These are phyloP conservation scores for Polyommatus icarus DNA, from an alignment of 2,888 invertebrate species.

Conservation along the genomic window DNA sequence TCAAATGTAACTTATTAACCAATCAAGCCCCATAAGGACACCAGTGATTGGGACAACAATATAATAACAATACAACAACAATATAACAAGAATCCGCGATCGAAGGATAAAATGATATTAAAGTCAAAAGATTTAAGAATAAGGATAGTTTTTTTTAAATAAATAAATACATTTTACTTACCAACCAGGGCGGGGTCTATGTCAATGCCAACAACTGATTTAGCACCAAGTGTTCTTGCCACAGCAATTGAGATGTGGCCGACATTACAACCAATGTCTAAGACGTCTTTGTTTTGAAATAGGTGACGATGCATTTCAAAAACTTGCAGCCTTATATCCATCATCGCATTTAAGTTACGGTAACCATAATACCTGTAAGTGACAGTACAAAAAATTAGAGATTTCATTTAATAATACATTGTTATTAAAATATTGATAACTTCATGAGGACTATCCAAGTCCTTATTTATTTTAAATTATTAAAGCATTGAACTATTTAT, in stretches of 20 bases:
- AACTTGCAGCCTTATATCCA: constrained; percentile 91
- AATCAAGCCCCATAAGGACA: no score
- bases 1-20: not conserved
- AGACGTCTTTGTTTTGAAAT: constrained; percentile 93
- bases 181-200: constrained; percentile 93
- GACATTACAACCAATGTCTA: constrained; percentile 99
- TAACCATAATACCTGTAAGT: constrained; percentile 94
- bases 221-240: constrained; percentile 91
- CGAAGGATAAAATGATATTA: not conserved
- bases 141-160: not conserved
- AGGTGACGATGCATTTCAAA: constrained; percentile 89
- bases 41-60: no score
- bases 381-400: constrained; percentile 36
- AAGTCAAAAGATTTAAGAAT: not conserved
- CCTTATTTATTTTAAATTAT: no score
- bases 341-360: constrained; percentile 89
- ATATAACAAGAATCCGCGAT: no score
- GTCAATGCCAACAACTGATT: constrained; percentile 94
- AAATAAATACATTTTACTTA: constrained; percentile 46
- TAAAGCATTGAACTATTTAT: no score
- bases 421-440: not conserved
- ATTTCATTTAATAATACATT: not conserved
- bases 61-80: no score
- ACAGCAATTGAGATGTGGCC: constrained; percentile 96
- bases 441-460: no score